Conservation (phyloP, 1,140 invertebrate genomes). For the Drosophila parabipectinata region DNA sequence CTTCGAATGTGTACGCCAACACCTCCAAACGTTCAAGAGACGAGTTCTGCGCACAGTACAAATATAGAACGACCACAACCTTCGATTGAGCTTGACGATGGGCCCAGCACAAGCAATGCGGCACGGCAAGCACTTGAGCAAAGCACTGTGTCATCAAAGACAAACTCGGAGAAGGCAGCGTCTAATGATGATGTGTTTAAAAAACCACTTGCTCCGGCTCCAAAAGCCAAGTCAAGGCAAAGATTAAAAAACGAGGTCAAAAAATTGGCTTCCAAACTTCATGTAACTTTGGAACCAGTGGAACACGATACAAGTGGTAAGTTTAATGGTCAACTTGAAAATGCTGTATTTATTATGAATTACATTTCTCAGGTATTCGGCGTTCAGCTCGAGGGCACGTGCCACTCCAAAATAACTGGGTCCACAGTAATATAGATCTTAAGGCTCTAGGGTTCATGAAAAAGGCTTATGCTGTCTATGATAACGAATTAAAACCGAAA, state of each 20-base stretch:
- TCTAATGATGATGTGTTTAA: constrained; percentile 41
- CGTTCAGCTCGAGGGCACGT: constrained; percentile 66
- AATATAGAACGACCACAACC: neutral
- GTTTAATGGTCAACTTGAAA: neutral
- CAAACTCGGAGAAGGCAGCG: neutral
- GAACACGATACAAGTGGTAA: constrained; percentile 10
- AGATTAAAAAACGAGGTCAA: constrained; percentile 7
- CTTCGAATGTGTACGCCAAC: constrained; percentile 28
- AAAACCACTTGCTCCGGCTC: constrained; percentile 45
- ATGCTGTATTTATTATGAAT: neutral
- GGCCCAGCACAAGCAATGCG: constrained; percentile 56
- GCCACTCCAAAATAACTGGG: constrained; percentile 51
- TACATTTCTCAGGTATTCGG: constrained; percentile 30
- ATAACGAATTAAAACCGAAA: neutral
- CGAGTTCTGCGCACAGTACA: neutral
- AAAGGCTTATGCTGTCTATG: neutral
- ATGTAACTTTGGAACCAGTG: too few relatives aligned
- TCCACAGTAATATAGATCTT: constrained; percentile 16
- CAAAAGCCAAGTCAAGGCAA: constrained; percentile 27
- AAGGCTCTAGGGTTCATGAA: neutral
- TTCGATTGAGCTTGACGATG: constrained; percentile 6
- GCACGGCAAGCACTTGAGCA: constrained; percentile 32
- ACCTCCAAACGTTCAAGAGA: neutral
- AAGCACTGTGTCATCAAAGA: neutral
- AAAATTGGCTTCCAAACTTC: constrained; percentile 9